Conservation (phyloP, 2,888 invertebrate genomes). For the Noctua comes region DNA sequence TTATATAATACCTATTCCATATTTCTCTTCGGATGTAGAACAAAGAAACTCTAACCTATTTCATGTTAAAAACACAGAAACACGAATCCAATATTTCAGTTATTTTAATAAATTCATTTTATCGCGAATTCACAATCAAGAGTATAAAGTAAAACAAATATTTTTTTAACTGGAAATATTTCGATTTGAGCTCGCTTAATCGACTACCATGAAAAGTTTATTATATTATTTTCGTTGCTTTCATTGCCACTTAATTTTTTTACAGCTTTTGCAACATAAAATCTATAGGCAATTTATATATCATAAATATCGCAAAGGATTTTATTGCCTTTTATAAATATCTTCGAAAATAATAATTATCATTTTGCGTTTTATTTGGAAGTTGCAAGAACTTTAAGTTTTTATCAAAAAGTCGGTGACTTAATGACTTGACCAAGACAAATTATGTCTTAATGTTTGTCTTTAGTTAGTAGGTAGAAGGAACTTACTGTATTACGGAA, state of each 20-base stretch:
- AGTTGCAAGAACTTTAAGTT: background rate
- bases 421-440: background rate
- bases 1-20: background rate
- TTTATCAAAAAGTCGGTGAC: background rate
- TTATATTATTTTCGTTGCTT: slow-evolving; percentile 42
- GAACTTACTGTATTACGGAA: background rate
- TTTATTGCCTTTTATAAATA: slow-evolving; percentile 41
- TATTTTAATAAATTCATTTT: slow-evolving; percentile 11
- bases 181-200: slow-evolving; percentile 42
- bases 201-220: slow-evolving; percentile 56
- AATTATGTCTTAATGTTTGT: background rate
- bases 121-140: slow-evolving; percentile 17
- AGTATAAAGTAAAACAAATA: background rate
- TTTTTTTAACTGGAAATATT: slow-evolving; percentile 39
- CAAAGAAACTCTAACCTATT: background rate
- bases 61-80: background rate
- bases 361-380: background rate
- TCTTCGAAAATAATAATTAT: slow-evolving; percentile 7
- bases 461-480: background rate
- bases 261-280: slow-evolving; percentile 61
- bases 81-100: background rate
- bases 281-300: slow-evolving; percentile 42
- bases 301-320: slow-evolving; percentile 51
- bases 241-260: slow-evolving; percentile 61
- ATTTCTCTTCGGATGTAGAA: background rate